A percentile compares a stretch with the other conserved stretches of the same genome.
phyloP scores from a whole-genome alignment of 2,888 invertebrate species.

The Salticus scenicus region DNA sequence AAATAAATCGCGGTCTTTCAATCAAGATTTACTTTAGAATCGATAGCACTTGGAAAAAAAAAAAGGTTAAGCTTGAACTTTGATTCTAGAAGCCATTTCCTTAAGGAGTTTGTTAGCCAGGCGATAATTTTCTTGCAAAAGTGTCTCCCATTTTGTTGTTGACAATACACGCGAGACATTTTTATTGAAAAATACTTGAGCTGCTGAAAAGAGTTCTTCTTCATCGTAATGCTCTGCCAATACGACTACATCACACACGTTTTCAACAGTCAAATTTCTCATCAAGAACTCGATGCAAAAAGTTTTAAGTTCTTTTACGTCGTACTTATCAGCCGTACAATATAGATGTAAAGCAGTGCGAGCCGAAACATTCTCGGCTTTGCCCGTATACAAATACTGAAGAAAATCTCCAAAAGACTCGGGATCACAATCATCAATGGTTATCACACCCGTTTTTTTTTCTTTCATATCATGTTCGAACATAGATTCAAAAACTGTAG shows the following conservation, averaged over 20 bases:
- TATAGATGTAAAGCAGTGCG: neutral
- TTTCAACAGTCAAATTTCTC: neutral
- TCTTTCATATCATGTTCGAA: neutral
- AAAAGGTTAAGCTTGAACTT: too few species aligned
- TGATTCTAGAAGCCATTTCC: too few species aligned
- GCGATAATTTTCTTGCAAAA: neutral
- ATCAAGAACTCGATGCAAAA: neutral
- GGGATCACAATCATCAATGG: neutral
- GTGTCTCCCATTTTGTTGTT: neutral
- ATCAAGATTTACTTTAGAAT: too few species aligned
- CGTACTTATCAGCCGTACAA: neutral
- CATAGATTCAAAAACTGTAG: neutral
- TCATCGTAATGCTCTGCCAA: neutral
- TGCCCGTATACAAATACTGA: neutral
- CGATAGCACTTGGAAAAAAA: too few species aligned
- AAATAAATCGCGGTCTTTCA: too few species aligned
- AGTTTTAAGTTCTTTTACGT: neutral
- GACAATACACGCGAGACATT: neutral
- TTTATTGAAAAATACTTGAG: neutral
- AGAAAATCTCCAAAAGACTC: neutral
- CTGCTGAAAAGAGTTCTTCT: neutral
- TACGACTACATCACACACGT: neutral
- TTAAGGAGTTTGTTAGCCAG: too few species aligned
- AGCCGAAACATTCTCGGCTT: neutral
- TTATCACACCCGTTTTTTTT: neutral